Percentiles rank a stretch among this genome's conserved stretches.
Conservation (phyloP, 2,797 vertebrate species). For the Phrynocephalus guinanensis region DNA sequence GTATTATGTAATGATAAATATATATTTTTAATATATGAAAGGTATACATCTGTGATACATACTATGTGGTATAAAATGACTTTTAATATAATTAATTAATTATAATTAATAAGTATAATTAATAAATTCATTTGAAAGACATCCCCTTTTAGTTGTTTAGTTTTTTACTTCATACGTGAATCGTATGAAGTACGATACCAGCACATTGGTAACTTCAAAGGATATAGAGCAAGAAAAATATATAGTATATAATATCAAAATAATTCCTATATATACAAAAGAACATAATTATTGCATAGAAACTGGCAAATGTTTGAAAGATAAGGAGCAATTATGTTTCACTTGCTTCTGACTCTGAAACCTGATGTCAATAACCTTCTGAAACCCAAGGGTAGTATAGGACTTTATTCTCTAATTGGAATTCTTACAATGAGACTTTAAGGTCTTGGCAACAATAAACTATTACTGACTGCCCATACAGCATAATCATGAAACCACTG, state of each 20-base stretch:
- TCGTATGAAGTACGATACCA: constrained; percentile 45
- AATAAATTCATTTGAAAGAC: background rate
- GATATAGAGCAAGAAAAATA: constrained; percentile 40
- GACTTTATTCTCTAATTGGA: constrained; percentile 56
- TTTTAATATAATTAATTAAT: too few relatives aligned
- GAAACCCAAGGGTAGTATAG: constrained; percentile 38
- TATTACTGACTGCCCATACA: constrained; percentile 33
- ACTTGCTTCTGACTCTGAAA: constrained; percentile 48
- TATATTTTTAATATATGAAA: too few relatives aligned
- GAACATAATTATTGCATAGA: constrained; percentile 30
- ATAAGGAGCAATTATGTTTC: constrained; percentile 45
- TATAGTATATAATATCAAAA: constrained; percentile 60
- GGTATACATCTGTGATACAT: too few relatives aligned
- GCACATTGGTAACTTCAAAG: constrained; percentile 60
- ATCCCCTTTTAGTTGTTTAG: constrained; percentile 14
- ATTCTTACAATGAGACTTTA: constrained; percentile 43
- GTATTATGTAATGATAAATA: too few relatives aligned
- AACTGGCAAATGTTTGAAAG: constrained; percentile 51
- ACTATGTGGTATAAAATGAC: too few relatives aligned
- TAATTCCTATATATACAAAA: constrained; percentile 63
- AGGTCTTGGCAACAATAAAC: constrained; percentile 42
- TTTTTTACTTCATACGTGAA: constrained; percentile 20
- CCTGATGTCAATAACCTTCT: constrained; percentile 40
- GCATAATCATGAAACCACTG: constrained; percentile 40
- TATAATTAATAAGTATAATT: background rate